Percentiles rank a stretch among this genome's conserved stretches.
phyloP scores from a whole-genome alignment of 2,888 invertebrate genomes.

The Machimus rusticus region DNA sequence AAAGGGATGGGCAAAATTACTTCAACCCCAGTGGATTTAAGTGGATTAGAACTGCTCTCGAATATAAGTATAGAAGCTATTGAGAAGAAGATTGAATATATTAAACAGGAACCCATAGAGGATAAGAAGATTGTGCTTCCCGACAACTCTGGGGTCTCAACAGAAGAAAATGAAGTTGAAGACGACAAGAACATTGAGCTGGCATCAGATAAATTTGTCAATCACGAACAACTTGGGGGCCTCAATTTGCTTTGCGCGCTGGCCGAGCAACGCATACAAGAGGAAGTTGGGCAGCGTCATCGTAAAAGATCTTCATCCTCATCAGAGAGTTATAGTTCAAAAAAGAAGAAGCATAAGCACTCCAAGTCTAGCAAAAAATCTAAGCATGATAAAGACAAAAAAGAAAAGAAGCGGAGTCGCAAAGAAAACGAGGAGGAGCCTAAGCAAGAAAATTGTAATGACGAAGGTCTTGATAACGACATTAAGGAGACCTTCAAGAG shows the following conservation, averaged over 20 bases:
- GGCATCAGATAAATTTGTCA: slow-evolving; percentile 38
- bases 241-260: slow-evolving; percentile 81
- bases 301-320: slow-evolving; percentile 52
- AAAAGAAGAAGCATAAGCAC: slow-evolving; percentile 65
- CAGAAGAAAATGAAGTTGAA: background rate
- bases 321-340: slow-evolving; percentile 53
- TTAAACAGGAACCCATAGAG: slow-evolving; percentile 57
- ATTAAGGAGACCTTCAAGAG: slow-evolving; percentile 48
- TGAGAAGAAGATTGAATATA: slow-evolving; percentile 54
- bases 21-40: slow-evolving; percentile 71
- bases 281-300: slow-evolving; percentile 67
- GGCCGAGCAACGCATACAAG: slow-evolving; percentile 83
- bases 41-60: slow-evolving; percentile 81
- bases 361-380: slow-evolving; percentile 61
- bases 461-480: slow-evolving; percentile 56
- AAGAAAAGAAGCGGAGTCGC: slow-evolving; percentile 48
- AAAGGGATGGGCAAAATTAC: slow-evolving; percentile 53
- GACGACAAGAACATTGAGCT: background rate
- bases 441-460: background rate
- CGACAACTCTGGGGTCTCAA: background rate
- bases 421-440: slow-evolving; percentile 59
- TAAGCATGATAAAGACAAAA: slow-evolving; percentile 50
- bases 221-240: slow-evolving; percentile 67
- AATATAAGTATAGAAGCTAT: slow-evolving; percentile 84
- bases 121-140: slow-evolving; percentile 51